phyloP scores from a whole-genome alignment of 2,113 vertebrate species.

The Dipodomys spectabilis region DNA sequence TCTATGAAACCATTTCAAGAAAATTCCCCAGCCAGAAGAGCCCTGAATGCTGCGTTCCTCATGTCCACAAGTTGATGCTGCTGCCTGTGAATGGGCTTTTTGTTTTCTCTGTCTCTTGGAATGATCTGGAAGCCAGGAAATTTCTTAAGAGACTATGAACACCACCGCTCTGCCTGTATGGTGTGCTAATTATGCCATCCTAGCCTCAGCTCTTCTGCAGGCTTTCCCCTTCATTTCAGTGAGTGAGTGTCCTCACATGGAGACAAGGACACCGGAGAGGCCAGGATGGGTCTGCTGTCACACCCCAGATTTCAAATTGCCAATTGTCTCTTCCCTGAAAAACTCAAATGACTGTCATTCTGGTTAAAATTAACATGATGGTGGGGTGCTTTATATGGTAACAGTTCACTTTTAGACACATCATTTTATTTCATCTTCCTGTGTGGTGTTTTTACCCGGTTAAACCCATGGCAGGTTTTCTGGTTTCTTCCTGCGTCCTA shows the following conservation, averaged over 20 bases:
- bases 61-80: background rate
- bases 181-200: background rate
- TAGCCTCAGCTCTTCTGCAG: background rate
- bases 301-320: background rate
- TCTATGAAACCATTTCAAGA: conserved; percentile 34
- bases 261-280: background rate
- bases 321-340: background rate
- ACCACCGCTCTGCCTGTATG: background rate
- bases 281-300: background rate
- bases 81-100: background rate
- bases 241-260: background rate
- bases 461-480: background rate
- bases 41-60: background rate
- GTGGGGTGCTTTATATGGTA: background rate
- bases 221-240: background rate
- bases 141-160: background rate
- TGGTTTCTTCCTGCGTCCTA: too few species aligned
- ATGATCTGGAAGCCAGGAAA: background rate
- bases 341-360: background rate
- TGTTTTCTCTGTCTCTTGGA: conserved; percentile 9
- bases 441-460: background rate
- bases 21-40: background rate
- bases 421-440: background rate
- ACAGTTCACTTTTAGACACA: background rate
- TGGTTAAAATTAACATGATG: background rate